Evolutionary conservation across 2,888 invertebrate species (phyloP).

Genomic region (Ceraclea dissimilis): DNA sequence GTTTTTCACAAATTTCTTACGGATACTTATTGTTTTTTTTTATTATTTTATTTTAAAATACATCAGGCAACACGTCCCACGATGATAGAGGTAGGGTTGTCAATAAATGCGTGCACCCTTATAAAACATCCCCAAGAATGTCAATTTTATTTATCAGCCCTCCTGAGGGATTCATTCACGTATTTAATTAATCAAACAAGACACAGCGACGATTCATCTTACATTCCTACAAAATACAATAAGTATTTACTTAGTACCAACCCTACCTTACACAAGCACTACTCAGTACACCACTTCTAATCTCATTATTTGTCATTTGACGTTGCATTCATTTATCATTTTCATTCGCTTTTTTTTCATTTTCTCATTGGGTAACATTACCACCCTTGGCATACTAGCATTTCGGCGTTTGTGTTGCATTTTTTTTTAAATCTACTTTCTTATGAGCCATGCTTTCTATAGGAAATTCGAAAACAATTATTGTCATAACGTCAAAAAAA

Average conservation of each 20-base stretch:
- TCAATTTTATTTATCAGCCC: slow-evolving; percentile 7
- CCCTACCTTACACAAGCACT: too few relatives aligned
- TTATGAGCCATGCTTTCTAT: too few relatives aligned
- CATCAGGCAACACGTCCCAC: not conserved
- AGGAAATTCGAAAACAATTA: too few relatives aligned
- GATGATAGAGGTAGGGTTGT: not conserved
- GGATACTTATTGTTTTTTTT: too few relatives aligned
- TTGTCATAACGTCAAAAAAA: too few relatives aligned
- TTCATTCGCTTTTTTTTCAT: too few relatives aligned
- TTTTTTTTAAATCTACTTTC: too few relatives aligned
- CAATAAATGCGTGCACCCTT: slow-evolving; percentile 1
- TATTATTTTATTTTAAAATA: too few relatives aligned
- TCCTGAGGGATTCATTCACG: slow-evolving; percentile 1
- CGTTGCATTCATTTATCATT: not conserved
- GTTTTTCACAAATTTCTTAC: too few relatives aligned
- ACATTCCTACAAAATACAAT: not conserved
- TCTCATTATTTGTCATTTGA: slow-evolving; percentile 4
- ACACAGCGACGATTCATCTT: slow-evolving; percentile 1
- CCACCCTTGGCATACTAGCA: too few relatives aligned
- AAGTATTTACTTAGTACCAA: not conserved
- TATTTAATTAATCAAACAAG: slow-evolving; percentile 5
- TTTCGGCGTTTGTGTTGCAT: too few relatives aligned
- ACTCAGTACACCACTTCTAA: not conserved
- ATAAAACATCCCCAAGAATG: slow-evolving; percentile 7
- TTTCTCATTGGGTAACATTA: too few relatives aligned